These are phyloP conservation scores for Andrena marginata DNA, from an alignment of 2,888 invertebrate species.

Conservation along the genomic window DNA sequence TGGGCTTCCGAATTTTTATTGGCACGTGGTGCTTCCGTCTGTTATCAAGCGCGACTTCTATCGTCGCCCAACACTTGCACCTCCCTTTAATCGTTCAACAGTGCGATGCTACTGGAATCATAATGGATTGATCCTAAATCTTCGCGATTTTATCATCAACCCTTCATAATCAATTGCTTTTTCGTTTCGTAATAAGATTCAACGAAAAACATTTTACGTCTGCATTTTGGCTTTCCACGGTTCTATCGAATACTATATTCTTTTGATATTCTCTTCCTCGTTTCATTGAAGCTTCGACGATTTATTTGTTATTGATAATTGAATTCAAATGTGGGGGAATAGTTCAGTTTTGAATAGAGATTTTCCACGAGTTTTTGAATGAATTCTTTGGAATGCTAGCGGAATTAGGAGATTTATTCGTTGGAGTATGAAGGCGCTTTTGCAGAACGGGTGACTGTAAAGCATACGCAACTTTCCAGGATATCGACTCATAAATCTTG, in stretches of 20 bases:
- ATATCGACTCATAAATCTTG: conserved; percentile 63
- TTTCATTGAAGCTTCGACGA: neutral
- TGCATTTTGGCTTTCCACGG: no score
- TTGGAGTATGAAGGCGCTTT: neutral
- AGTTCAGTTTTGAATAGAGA: neutral
- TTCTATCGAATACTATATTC: no score
- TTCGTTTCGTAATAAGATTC: no score
- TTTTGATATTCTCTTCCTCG: neutral
- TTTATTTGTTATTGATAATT: neutral
- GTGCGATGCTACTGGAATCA: no score
- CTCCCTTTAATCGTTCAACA: no score
- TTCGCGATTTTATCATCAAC: no score
- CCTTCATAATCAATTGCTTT: no score
- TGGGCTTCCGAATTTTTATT: conserved; percentile 72
- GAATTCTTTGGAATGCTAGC: neutral
- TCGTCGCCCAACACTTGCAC: neutral
- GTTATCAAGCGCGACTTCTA: neutral
- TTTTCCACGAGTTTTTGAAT: neutral
- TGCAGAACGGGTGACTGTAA: conserved; percentile 27
- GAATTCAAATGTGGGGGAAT: neutral
- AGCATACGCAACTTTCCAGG: conserved; percentile 43
- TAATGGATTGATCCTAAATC: no score
- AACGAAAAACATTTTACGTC: no score
- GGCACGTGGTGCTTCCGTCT: conserved; percentile 13
- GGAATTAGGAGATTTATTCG: conserved; percentile 30